Evolutionary conservation across 2,113 vertebrate genomes (phyloP).

Genomic region (Parus major): DNA sequence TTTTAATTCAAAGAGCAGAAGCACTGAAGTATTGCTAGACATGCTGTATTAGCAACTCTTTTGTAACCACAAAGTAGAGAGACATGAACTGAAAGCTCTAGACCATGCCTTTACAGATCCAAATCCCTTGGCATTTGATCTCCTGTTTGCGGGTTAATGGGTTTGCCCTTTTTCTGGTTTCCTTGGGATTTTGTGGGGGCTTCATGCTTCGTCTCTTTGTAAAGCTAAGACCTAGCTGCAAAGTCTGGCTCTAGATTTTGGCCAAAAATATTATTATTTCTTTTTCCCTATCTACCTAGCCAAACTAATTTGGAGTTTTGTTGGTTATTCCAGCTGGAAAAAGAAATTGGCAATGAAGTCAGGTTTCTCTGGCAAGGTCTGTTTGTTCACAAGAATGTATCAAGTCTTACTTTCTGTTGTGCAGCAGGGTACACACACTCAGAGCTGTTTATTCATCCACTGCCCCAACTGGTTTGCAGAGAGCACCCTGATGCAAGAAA

Average conservation of each 20-base stretch:
- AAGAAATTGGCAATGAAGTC: not conserved
- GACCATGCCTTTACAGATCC: not conserved
- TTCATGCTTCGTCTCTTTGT: not conserved
- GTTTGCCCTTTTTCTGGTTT: not conserved
- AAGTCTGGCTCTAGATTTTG: not conserved
- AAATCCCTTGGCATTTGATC: not conserved
- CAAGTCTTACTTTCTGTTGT: not conserved
- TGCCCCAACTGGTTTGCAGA: rapidly evolving
- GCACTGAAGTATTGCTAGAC: not conserved
- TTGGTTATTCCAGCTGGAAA: constrained; percentile 33
- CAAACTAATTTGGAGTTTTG: constrained; percentile 46
- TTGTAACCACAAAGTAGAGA: not conserved
- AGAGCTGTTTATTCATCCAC: not conserved
- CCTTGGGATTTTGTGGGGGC: not conserved
- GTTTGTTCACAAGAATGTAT: not conserved
- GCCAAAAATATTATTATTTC: constrained; percentile 15
- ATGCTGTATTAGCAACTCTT: not conserved
- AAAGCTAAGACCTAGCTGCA: not conserved
- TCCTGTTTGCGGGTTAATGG: not conserved
- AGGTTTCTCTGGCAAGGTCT: constrained; percentile 11
- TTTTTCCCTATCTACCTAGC: constrained; percentile 23
- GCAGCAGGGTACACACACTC: not conserved
- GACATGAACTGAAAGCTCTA: not conserved
- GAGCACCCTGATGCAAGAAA: not conserved
- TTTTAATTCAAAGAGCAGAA: not conserved